Evolutionary conservation across 30 jellyfish, hydroid and myxozoan genomes (phyloP).

Genomic region (Turritopsis dohrnii): DNA sequence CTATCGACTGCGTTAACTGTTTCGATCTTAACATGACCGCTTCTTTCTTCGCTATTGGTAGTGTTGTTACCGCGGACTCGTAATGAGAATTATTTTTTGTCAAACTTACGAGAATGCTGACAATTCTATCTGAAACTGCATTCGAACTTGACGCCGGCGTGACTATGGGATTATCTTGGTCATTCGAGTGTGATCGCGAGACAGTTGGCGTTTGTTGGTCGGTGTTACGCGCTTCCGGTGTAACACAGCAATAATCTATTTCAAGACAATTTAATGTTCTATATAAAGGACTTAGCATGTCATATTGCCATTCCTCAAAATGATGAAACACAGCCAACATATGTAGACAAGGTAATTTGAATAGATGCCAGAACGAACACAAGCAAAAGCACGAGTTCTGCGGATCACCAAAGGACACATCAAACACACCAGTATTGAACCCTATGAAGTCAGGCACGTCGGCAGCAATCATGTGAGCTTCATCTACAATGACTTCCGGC

Average conservation of each 20-base stretch:
- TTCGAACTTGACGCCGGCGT: not conserved
- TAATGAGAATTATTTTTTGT: too few relatives aligned
- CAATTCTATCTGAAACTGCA: too few relatives aligned
- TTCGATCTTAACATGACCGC: not conserved
- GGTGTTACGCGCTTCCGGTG: not conserved
- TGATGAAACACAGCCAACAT: conserved; percentile 7
- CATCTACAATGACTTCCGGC: not conserved
- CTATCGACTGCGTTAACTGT: not conserved
- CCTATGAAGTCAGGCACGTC: not conserved
- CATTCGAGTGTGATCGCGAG: not conserved
- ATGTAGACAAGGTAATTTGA: conserved; percentile 12
- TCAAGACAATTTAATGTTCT: not conserved
- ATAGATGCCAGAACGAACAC: conserved; percentile 21
- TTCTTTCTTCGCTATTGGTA: not conserved
- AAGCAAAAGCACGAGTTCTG: not conserved
- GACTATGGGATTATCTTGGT: not conserved
- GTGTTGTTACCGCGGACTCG: not conserved
- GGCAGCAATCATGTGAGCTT: not conserved
- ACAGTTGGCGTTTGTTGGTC: not conserved
- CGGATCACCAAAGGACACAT: conserved; percentile 21
- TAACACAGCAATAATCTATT: conserved; percentile 14
- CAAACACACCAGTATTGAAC: not conserved
- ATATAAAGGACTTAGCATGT: conserved; percentile 17
- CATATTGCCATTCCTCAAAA: not conserved
- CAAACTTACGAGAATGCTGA: too few relatives aligned